Conservation (phyloP, 2,797 vertebrate genomes). For the Thamnophis elegans region DNA sequence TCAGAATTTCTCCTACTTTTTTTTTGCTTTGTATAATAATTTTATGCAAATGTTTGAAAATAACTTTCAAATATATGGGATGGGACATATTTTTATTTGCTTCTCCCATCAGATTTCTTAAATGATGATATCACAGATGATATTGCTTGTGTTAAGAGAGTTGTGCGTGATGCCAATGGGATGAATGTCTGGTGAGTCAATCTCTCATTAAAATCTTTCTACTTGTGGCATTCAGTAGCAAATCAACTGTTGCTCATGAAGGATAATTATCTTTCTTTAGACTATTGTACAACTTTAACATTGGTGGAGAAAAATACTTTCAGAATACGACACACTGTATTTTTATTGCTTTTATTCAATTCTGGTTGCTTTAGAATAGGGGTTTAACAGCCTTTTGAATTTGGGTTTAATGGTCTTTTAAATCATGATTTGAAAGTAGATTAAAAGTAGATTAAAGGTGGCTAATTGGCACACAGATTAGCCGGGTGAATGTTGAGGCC, state of each 20-base stretch:
- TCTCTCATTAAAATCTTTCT: neutral
- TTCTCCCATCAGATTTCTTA: neutral
- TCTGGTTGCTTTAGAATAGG: neutral
- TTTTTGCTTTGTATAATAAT: no score
- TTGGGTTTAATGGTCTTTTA: neutral
- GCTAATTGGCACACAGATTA: neutral
- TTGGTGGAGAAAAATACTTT: neutral
- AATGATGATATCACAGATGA: conserved; percentile 31
- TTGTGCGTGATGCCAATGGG: conserved; percentile 36
- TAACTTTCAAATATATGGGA: neutral
- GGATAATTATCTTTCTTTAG: neutral
- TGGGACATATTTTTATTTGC: neutral
- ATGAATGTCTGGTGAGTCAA: conserved; percentile 55
- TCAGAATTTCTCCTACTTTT: no score
- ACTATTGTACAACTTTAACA: neutral
- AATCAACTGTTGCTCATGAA: neutral
- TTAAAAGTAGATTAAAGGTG: neutral
- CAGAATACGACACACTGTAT: neutral
- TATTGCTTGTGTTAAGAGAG: conserved; percentile 55
- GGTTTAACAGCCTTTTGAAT: neutral
- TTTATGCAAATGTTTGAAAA: no score
- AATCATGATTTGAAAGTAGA: neutral
- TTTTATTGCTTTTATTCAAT: neutral
- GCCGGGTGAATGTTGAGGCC: neutral
- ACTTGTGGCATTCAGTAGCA: neutral